These are phyloP conservation scores for Helarctos malayanus DNA, from an alignment of 2,797 vertebrate species.

Conservation along the genomic window DNA sequence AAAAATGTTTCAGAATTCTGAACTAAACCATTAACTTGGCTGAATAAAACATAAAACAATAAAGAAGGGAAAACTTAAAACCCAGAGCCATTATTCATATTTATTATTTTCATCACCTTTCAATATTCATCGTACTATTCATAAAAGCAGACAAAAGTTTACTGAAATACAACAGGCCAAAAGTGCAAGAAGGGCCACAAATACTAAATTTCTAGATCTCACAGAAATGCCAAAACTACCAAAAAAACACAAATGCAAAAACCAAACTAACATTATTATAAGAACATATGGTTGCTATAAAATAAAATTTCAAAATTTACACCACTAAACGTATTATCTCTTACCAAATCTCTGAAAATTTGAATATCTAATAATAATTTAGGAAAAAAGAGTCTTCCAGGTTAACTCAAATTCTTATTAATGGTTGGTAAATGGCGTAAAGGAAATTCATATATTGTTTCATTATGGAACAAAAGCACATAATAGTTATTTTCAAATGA, in stretches of 20 bases:
- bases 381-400: not conserved
- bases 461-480: not conserved
- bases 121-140: not conserved
- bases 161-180: not conserved
- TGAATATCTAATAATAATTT: constrained; percentile 5
- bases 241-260: constrained; percentile 52
- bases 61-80: constrained; percentile 31
- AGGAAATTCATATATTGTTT: not conserved
- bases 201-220: constrained; percentile 13
- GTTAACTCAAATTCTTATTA: constrained; percentile 41
- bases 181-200: not conserved
- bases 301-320: constrained; percentile 29
- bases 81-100: constrained; percentile 13
- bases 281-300: not conserved
- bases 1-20: constrained; percentile 43
- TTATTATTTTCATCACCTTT: constrained; percentile 34
- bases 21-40: not conserved
- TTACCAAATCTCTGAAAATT: constrained; percentile 27
- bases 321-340: constrained; percentile 10
- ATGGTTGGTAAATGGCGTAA: not conserved
- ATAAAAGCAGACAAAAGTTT: constrained; percentile 25
- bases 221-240: constrained; percentile 44
- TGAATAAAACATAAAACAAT: constrained; percentile 43
- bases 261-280: constrained; percentile 12
- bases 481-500: not conserved